Conservation (phyloP, 2,113 vertebrate species). For the Pelecanoides urinatrix region DNA sequence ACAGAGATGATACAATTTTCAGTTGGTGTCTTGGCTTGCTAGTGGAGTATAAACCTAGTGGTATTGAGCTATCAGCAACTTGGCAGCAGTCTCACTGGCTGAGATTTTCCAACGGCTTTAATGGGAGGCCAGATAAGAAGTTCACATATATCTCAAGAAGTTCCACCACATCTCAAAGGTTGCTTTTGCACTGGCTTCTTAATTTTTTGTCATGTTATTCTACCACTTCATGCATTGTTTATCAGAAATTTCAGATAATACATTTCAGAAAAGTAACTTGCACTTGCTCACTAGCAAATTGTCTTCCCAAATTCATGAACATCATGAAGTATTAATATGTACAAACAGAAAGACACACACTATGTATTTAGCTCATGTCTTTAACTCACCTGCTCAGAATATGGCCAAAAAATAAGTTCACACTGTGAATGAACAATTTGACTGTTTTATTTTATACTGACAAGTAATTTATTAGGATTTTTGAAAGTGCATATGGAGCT, state of each 20-base stretch:
- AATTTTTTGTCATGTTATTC: neutral
- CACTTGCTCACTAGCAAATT: neutral
- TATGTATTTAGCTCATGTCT: neutral
- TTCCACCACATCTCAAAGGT: neutral
- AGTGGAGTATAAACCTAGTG: neutral
- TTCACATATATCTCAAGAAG: neutral
- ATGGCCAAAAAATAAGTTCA: neutral
- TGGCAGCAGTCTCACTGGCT: neutral
- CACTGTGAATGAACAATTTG: neutral
- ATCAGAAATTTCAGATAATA: neutral
- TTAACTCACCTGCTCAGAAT: neutral
- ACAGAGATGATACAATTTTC: neutral
- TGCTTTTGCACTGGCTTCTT: neutral
- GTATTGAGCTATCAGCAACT: neutral
- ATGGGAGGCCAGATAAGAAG: neutral
- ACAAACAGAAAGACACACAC: neutral
- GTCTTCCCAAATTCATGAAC: neutral
- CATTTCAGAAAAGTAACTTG: neutral
- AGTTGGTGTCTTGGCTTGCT: neutral
- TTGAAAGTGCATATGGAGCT: neutral
- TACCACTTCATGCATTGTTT: neutral
- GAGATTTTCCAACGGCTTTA: neutral
- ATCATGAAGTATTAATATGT: neutral
- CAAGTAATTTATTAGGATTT: neutral
- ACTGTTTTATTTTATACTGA: neutral